A percentile compares a stretch with the other conserved stretches of the same genome.
phyloP scores from a whole-genome alignment of 2,888 invertebrate genomes.

The Coenonympha arcania region DNA sequence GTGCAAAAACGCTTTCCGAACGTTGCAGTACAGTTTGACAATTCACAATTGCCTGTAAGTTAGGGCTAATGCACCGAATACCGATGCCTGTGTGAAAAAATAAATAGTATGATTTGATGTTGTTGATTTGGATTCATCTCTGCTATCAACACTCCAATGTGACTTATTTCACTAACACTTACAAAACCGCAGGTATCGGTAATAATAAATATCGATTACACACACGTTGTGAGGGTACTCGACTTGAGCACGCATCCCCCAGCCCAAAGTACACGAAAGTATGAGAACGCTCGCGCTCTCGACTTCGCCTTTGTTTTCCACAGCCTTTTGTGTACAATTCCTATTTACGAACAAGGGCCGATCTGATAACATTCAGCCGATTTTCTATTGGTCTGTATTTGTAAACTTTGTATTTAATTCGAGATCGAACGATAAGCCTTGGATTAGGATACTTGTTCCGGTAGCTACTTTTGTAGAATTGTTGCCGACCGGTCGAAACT shows the following conservation, averaged over 20 bases:
- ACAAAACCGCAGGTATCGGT: constrained; percentile 27
- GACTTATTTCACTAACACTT: constrained; percentile 3
- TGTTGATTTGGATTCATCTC: too few species aligned
- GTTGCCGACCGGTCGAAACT: constrained; percentile 23
- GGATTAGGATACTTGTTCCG: constrained; percentile 19
- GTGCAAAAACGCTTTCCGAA: too few species aligned
- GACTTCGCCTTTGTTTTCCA: constrained; percentile 33
- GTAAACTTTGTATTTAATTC: constrained; percentile 33
- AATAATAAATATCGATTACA: constrained; percentile 61
- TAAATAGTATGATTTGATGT: too few species aligned
- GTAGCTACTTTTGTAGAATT: constrained; percentile 22
- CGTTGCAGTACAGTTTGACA: too few species aligned
- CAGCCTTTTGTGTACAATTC: constrained; percentile 31
- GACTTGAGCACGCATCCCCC: constrained; percentile 36
- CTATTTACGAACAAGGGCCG: constrained; percentile 25
- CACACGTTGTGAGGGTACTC: constrained; percentile 35
- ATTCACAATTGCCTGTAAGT: too few species aligned
- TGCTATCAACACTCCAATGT: too few species aligned
- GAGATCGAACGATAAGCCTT: constrained; percentile 24
- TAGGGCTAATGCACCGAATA: too few species aligned
- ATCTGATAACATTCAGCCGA: constrained; percentile 28
- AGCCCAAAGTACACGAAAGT: too few species aligned
- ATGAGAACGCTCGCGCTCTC: constrained; percentile 36
- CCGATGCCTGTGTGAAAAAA: too few species aligned
- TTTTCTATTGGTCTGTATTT: constrained; percentile 17